Percentiles rank a stretch among this genome's conserved stretches.
phyloP scores from a whole-genome alignment of 2,797 vertebrate genomes.

The Remorina albescens region DNA sequence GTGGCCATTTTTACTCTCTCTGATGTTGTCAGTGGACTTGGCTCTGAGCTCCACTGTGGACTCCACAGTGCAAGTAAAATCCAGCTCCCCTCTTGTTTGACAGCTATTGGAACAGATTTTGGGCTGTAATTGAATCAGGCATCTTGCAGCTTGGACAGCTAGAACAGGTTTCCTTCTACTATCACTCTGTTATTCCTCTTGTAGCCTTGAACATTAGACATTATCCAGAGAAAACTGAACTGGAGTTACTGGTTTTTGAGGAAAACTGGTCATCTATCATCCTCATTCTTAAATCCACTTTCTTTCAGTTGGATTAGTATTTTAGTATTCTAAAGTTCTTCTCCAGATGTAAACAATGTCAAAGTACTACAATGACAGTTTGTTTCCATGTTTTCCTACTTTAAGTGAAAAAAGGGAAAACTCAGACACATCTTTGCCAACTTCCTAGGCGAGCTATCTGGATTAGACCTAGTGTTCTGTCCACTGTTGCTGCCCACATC shows the following conservation, averaged over 20 bases:
- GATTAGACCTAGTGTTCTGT: too few species aligned
- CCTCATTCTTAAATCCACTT: not conserved
- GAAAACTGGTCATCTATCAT: not conserved
- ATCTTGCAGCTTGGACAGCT: conserved; percentile 54
- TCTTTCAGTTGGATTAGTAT: conserved; percentile 4
- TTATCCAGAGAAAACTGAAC: conserved; percentile 25
- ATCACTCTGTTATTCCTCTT: conserved; percentile 55
- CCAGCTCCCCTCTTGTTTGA: conserved; percentile 58
- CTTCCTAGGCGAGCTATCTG: too few species aligned
- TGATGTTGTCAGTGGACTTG: conserved; percentile 18
- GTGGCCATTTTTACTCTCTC: conserved; percentile 28
- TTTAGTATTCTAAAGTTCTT: too few species aligned
- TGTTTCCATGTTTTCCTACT: too few species aligned
- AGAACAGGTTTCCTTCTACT: conserved; percentile 53
- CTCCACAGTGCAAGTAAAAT: conserved; percentile 59
- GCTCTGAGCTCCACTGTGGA: conserved; percentile 42
- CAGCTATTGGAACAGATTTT: conserved; percentile 53
- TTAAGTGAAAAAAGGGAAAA: too few species aligned
- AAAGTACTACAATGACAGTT: too few species aligned
- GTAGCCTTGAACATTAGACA: conserved; percentile 22
- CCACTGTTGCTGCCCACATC: too few species aligned
- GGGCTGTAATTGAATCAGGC: conserved; percentile 67
- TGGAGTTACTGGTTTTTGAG: not conserved
- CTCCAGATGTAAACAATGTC: too few species aligned
- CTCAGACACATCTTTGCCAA: too few species aligned